Conservation (phyloP, 2,113 vertebrate species). For the Semicossyphus pulcher region DNA sequence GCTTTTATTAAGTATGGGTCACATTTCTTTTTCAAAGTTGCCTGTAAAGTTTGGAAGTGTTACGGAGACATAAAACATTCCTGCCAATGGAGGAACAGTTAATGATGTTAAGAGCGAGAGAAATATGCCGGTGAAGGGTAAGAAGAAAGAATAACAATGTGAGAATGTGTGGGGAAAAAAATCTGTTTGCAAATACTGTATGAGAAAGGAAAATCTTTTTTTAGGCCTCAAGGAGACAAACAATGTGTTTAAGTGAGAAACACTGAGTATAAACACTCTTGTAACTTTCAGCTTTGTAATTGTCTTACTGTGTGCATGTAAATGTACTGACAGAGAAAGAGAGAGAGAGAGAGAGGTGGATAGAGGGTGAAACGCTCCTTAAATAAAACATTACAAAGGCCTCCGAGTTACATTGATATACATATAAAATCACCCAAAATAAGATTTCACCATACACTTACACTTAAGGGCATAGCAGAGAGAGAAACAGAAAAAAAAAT, state of each 20-base stretch:
- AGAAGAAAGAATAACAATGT: not conserved
- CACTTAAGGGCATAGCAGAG: constrained; percentile 47
- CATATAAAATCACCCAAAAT: constrained; percentile 57
- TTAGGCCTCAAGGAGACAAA: not conserved
- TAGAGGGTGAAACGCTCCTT: constrained; percentile 41
- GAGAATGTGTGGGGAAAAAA: too few species aligned
- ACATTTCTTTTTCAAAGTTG: too few species aligned
- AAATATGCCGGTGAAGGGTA: rapidly evolving
- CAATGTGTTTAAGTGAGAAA: constrained; percentile 11
- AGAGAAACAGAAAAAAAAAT: constrained; percentile 31
- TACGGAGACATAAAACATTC: too few species aligned
- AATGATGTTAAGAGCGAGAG: not conserved
- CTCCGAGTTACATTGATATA: constrained; percentile 73
- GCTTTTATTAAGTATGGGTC: too few species aligned
- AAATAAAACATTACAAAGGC: constrained; percentile 77
- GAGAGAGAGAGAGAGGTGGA: constrained; percentile 6
- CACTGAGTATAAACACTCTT: not conserved
- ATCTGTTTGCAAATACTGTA: not conserved
- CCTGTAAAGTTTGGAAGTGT: too few species aligned
- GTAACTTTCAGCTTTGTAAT: not conserved
- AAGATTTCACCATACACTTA: constrained; percentile 47
- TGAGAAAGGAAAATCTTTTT: not conserved
- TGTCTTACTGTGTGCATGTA: constrained; percentile 42
- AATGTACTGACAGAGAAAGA: constrained; percentile 22
- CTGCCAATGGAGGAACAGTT: not conserved